Evolutionary conservation across 1,140 invertebrate genomes (phyloP).

Genomic region (Phenacoccus solenopsis): DNA sequence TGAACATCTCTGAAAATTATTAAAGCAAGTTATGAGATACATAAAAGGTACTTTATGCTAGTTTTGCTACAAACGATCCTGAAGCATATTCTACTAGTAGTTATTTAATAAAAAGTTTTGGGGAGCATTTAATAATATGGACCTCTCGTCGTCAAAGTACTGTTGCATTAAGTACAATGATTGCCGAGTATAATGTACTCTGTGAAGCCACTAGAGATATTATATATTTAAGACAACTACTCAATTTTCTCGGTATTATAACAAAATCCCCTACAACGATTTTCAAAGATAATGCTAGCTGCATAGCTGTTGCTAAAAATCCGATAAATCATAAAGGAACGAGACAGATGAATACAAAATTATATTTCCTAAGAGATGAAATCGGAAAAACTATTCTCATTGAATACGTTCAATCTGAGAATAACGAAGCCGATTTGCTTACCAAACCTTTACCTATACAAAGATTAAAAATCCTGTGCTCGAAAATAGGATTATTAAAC

Average conservation of each 20-base stretch:
- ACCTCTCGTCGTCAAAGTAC: slow-evolving; percentile 27
- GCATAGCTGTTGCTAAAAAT: not conserved
- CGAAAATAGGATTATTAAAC: too few relatives aligned
- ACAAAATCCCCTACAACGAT: not conserved
- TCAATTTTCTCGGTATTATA: not conserved
- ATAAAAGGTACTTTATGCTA: slow-evolving; percentile 26
- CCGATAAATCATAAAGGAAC: slow-evolving; percentile 5
- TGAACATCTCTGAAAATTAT: slow-evolving; percentile 24
- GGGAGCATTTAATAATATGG: not conserved
- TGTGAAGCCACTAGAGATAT: slow-evolving; percentile 1
- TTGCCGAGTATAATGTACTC: slow-evolving; percentile 34
- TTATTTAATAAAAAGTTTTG: not conserved
- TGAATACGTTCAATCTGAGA: too few relatives aligned
- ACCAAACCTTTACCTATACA: too few relatives aligned
- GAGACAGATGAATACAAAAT: too few relatives aligned
- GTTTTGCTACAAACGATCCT: slow-evolving; percentile 19
- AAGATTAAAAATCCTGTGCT: too few relatives aligned
- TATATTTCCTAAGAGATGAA: too few relatives aligned
- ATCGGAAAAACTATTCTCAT: too few relatives aligned
- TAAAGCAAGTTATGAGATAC: slow-evolving; percentile 29
- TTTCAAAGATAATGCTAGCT: slow-evolving; percentile 13
- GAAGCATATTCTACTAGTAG: slow-evolving; percentile 18
- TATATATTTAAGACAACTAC: not conserved
- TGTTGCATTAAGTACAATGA: slow-evolving; percentile 32
- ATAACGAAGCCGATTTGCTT: too few relatives aligned